Base-by-base conservation (phyloP, 1,140 invertebrate species). In the Portunus trituberculatus region DNA sequence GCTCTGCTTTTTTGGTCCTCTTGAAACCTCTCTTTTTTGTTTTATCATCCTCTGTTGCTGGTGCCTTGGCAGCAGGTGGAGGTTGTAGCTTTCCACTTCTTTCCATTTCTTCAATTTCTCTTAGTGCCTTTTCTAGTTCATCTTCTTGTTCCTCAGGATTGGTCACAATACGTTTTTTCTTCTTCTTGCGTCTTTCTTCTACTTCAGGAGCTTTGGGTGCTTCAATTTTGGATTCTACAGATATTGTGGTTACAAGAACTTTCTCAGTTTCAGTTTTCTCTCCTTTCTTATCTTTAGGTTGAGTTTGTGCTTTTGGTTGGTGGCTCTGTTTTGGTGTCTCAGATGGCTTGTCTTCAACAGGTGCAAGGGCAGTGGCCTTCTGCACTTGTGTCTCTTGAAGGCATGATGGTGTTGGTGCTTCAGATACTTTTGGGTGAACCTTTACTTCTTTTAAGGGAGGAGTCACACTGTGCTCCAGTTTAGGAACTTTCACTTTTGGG, bases 121-220 rank as follows among this genome's bases (percentile, higher is more conserved):
- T 97, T 25, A 97, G 96, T 92, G 97, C 97, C 96, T 97, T 97
- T 96, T 98, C 98, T 96, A 98, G 97, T 96, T 98, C 97, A 96
- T 98, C 97, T 91, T 97, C 97, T 92, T 93, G 87, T 59, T 96
- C 94, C 28, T 95, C 93, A 16, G 92, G 67, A 39, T 96, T 96
- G 25, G 95, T 76, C 8, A 88, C 94, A 67, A 95, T 96, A 95
- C 93, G 97, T 96, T 95, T 97, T 92, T 96, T 97, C 96, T 97
- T 96, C 96, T 97, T 84, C 95, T 96, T 97, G 97, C 97, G 32
- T 97, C 97, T 96, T 97, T 98, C 96, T 97, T 97, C 95, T 52
- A 45, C 39, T 32, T 92, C 67, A 88, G 45, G 32, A 82, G 52
- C 10, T 87, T 93, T 95, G 25, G 92, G 29, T 90, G 95, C 92